These are phyloP conservation scores for Beroe ovata DNA, from an alignment of 37 sponge, comb jelly and placozoan genomes.

Conservation along the genomic window DNA sequence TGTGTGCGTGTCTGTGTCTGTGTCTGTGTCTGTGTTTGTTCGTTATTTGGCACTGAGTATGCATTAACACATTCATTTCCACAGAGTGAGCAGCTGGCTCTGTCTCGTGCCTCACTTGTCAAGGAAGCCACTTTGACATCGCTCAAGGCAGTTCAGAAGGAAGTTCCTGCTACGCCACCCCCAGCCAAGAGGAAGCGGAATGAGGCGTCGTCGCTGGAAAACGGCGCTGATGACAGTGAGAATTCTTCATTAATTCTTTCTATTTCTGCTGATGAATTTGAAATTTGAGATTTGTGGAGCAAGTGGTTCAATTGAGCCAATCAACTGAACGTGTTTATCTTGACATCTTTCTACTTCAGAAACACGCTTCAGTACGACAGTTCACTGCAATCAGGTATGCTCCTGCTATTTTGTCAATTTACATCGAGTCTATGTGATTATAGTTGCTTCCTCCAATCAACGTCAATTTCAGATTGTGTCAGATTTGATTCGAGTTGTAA, in stretches of 20 bases:
- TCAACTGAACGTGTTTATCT: too few species aligned
- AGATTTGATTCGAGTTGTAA: constrained; percentile 11
- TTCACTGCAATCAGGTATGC: constrained; percentile 31
- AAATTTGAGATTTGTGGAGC: neutral
- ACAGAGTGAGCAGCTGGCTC: constrained; percentile 25
- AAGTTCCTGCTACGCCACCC: constrained; percentile 4
- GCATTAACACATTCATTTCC: neutral
- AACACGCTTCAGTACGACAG: neutral
- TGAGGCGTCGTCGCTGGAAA: constrained; percentile 2
- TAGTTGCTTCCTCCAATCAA: too few species aligned
- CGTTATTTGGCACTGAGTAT: too few species aligned
- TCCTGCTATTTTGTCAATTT: too few species aligned
- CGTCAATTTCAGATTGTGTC: constrained; percentile 36
- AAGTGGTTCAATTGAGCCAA: too few species aligned
- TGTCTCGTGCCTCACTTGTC: neutral
- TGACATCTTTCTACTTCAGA: constrained; percentile 6
- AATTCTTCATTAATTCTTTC: neutral
- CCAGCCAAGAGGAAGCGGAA: constrained; percentile 61
- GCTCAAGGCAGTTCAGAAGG: constrained; percentile 30
- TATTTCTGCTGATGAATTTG: neutral
- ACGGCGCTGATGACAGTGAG: constrained; percentile 46
- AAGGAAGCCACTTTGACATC: constrained; percentile 32
- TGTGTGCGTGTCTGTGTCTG: too few species aligned
- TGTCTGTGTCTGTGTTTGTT: too few species aligned
- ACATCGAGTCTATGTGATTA: too few species aligned